Evolutionary conservation across 2,113 vertebrate genomes (phyloP), one percentile per base, ranked within the genome.

Genomic region (Ammospiza nelsoni): DNA sequence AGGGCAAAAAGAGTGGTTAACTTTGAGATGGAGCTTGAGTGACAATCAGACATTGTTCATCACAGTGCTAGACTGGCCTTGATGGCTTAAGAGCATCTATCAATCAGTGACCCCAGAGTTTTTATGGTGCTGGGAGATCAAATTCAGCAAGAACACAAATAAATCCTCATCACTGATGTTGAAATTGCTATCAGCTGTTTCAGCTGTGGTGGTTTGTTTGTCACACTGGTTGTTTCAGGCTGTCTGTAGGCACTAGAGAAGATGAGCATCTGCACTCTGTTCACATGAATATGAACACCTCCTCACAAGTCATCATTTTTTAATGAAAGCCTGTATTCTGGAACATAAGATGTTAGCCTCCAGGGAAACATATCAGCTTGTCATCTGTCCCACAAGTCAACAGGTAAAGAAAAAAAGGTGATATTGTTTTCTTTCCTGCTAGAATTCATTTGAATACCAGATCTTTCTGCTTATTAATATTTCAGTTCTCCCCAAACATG

Each of bases 401-500:
- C 67, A 96, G 63, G 61, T 88, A 84, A 76, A 77, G 16, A 52
- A 73, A 63, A 68, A 69, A 46, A 15, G 17, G 33, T 1, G 2
- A 57, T 67, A 27, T 2, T 46, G 22, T 51, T 59, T 68, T 76
- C 67, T n/a, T 57, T 44, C 16, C 79, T 81, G 27, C 52, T 93
- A 75, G 83, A 81, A 90, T 78, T 68, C 68, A 92, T 68, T 55
- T 95, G 48, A 92, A 75, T 92, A 49, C 46, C 89, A 68, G 66
- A 31, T 74, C 87, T 84, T 94, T 65, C 83, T 86, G n/a, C 76
- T 68, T 80, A 94, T 91, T 95, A 94, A 91, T 92, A 88, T 96
- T 96, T 96, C 68, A 89, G 66, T 78, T 93, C 79, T 72, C 41
- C 22, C 58, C 58, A 88, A 90, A 96, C 31, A 80, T 63, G 29